Base-by-base conservation (phyloP, 2,888 invertebrate species). In the Drosophila leonis region DNA sequence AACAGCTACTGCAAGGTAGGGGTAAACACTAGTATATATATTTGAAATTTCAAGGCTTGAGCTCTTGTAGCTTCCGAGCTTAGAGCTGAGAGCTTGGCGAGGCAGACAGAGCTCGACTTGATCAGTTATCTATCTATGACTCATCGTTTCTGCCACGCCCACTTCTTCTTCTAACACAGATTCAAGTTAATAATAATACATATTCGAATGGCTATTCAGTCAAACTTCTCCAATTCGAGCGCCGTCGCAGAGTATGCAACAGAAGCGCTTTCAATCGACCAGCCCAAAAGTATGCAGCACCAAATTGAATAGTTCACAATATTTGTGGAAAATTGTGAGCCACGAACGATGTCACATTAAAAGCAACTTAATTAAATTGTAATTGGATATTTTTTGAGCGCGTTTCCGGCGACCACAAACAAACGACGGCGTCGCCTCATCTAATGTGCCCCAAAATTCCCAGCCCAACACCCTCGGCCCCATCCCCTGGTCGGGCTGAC, bases 321-420 rank as follows among this genome's bases (percentile, higher is more conserved):
- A 1, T 20, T 9, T 46, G 3, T n/a, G 31, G 37, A 42, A 35
- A 27, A 52, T 51, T 72, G 67, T 59, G 29, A 64, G 56, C 27
- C 51, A 4, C 24, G 24, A 66, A 64, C 55, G 15, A 4, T 15
- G 35, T 18, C 49, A 46, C 61, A 75, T 80, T 74, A 51, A 80
- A 80, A 72, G 72, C 59, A 76, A 80, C 80, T 78, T 84, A 88
- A 82, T 84, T 88, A 82, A 88, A 83, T 83, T 82, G 88, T 80
- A 88, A 84, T 88, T 88, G 88, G 76, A 85, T 84, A 70, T 72
- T 75, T 72, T 72, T 68, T 49, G 60, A 67, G 13, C 49, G 48
- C 49, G 51, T n/a, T 57, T 42, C 51, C 49, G 59, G 60, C 65
- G 44, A 65, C 67, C 70, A 49, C 78, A 78, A 75, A 67, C 64